Evolutionary conservation across 1,140 invertebrate species (phyloP), one percentile per base, ranked within the genome.

Genomic region (Apis dorsata): DNA sequence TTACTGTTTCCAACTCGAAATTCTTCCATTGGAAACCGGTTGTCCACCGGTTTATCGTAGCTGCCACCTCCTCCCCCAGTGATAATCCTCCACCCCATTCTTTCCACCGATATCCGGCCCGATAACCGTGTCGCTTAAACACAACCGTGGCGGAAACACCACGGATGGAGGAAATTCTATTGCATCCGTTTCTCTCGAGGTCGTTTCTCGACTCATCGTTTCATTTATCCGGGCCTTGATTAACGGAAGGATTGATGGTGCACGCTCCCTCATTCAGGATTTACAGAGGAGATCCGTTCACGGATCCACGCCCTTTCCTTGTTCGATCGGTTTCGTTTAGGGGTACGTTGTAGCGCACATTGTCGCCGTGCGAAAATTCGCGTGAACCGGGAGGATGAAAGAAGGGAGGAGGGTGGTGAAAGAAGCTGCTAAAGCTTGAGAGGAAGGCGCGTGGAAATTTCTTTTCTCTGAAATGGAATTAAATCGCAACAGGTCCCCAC

Each of bases 281-380:
- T 90, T 90, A 92, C 91, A 4, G 44, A 34, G 34, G 34, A 34
- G 34, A 34, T 34, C 34, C 34, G 2, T 28, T 28, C 21, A 3
- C 12, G 0, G 83, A 87, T 93, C 90, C 91, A 92, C 92, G 91
- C 92, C 92, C 89, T 90, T 93, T 89, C 88, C 83, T 87, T 91
- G 91, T 93, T 91, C 90, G 71, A 91, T 90, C 86, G 86, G 21
- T 24, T 85, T 81, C 71, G 49, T 71, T 73, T 65, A 34, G 57
- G 51, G 63, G 2, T 28, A 1, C 28, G 2, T 28, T 28, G 24
- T 24, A 70, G 51, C 21, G 82, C n/a, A 34, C 73, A 28, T 51
- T 3, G 53, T 15, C n/a, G 84, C 71, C 70, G 74, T 84, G 85
- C 81, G 85, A 72, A 68, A 76, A 69, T 24, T 34, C 59, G 83